Percentiles rank a stretch among this genome's conserved stretches.
These are phyloP conservation scores for Phoenicopterus ruber DNA, from an alignment of 2,113 vertebrate genomes.

Conservation along the genomic window DNA sequence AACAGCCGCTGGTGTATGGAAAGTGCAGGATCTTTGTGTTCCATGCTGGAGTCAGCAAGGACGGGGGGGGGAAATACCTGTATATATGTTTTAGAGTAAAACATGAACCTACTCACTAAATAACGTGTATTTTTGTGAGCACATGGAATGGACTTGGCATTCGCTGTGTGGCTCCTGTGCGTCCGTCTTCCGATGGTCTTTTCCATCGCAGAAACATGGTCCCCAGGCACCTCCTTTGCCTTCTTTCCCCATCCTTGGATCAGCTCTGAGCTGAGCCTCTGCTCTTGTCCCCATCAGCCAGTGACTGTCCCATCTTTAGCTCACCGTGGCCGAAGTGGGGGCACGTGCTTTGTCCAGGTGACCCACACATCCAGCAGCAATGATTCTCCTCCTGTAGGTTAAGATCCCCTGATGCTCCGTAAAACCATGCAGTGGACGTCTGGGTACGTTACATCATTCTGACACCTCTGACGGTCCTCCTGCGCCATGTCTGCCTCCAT, in stretches of 20 bases:
- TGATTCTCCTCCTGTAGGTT: background rate
- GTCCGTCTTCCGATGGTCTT: background rate
- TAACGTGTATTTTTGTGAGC: background rate
- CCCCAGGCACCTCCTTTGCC: background rate
- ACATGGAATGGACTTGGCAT: background rate
- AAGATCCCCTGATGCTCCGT: background rate
- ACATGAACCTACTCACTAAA: no score
- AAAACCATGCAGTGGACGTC: background rate
- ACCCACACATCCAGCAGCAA: background rate
- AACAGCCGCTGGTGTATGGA: background rate
- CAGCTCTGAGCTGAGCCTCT: background rate
- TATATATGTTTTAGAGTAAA: background rate
- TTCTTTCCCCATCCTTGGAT: background rate
- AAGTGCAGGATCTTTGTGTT: background rate
- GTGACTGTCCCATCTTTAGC: background rate
- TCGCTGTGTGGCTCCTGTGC: background rate
- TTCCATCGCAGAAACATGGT: background rate
- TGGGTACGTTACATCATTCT: background rate
- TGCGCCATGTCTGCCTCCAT: no score
- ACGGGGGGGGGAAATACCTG: background rate
- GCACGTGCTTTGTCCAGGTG: background rate
- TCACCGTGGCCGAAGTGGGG: background rate
- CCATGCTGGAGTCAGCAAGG: no score
- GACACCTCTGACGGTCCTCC: no score
- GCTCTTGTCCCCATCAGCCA: background rate